Conservation (phyloP, 2,113 vertebrate genomes). For the Chloroceryle aenea region DNA sequence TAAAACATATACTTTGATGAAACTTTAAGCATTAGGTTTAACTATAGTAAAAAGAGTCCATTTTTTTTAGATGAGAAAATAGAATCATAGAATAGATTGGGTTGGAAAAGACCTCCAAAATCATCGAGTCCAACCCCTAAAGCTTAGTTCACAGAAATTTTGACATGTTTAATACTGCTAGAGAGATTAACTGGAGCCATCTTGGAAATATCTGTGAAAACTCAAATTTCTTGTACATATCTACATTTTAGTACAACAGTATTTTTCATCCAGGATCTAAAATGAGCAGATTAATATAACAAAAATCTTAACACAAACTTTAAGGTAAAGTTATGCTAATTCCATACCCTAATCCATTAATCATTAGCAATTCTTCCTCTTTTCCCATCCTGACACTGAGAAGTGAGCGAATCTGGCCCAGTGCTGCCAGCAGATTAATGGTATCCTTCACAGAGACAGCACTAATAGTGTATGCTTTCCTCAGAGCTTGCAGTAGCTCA, state of each 20-base stretch:
- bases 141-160: background rate
- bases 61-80: background rate
- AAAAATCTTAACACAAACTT: background rate
- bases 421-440: constrained; percentile 90
- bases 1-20: background rate
- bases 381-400: constrained; percentile 97
- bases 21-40: background rate
- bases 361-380: constrained; percentile 98
- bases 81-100: no score
- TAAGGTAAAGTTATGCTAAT: background rate
- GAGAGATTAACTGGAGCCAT: background rate
- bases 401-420: constrained; percentile 96
- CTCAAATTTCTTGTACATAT: background rate
- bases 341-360: constrained; percentile 92
- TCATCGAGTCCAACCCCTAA: no score
- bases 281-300: background rate
- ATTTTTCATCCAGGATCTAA: background rate
- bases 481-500: constrained; percentile 91
- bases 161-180: background rate
- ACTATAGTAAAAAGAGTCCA: background rate
- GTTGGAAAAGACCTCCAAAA: no score
- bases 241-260: background rate
- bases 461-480: constrained; percentile 96
- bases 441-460: constrained; percentile 92
- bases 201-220: background rate